Evolutionary conservation across 2,797 vertebrate species (phyloP).

Genomic region (Heteromormyrus szaboi): DNA sequence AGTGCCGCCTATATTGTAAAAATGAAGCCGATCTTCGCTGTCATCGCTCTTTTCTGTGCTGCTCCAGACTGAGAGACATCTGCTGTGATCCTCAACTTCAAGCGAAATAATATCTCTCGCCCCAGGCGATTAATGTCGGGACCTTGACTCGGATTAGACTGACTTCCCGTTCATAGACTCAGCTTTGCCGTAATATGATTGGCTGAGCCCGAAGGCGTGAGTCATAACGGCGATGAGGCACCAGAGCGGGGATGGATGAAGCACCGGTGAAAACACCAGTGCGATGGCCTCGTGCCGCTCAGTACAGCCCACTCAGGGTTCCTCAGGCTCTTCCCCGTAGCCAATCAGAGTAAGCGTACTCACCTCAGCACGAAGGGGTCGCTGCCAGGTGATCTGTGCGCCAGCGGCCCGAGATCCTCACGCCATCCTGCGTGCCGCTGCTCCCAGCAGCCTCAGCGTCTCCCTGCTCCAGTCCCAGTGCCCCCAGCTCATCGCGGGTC

Average conservation of each 20-base stretch:
- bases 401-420: background rate
- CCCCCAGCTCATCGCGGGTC: background rate
- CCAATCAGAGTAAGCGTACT: background rate
- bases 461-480: background rate
- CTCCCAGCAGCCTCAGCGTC: background rate
- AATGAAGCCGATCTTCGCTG: background rate
- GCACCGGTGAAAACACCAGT: background rate
- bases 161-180: background rate
- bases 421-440: background rate
- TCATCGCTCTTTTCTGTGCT: background rate
- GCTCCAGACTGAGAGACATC: background rate
- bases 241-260: background rate
- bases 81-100: slow-evolving; percentile 6
- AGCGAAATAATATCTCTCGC: background rate
- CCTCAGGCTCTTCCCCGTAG: background rate
- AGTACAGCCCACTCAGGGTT: background rate
- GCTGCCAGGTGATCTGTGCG: background rate
- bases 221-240: background rate
- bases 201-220: background rate
- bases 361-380: background rate
- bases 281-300: background rate
- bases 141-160: slow-evolving; percentile 1
- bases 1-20: background rate
- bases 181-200: background rate
- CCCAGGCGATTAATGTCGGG: background rate